phyloP scores from a whole-genome alignment of 2,113 vertebrate genomes.

The Semnornis frantzii region DNA sequence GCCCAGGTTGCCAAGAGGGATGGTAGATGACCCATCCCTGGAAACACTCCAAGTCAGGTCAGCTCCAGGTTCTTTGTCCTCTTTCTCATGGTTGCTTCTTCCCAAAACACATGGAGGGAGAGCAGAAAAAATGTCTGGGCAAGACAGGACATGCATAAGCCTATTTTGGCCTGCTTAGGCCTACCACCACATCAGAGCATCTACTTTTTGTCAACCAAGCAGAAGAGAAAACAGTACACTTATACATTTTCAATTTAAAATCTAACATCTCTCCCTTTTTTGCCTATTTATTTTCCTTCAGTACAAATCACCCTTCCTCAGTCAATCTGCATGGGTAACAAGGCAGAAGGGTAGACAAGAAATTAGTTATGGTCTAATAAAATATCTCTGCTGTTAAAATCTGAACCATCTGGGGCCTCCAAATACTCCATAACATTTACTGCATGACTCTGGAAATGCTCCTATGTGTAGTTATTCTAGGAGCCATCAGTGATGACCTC shows the following conservation, averaged over 20 bases:
- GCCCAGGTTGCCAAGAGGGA: too few relatives aligned
- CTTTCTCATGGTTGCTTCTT: too few relatives aligned
- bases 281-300: background rate
- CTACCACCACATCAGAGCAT: background rate
- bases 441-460: background rate
- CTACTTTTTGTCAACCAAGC: background rate
- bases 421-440: background rate
- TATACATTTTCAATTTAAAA: background rate
- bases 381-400: slow-evolving; percentile 5
- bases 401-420: background rate
- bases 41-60: too few relatives aligned
- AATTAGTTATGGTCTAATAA: slow-evolving; percentile 32
- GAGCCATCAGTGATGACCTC: background rate
- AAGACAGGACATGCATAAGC: too few relatives aligned
- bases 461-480: background rate
- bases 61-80: too few relatives aligned
- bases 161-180: too few relatives aligned
- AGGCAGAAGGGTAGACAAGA: background rate
- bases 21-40: too few relatives aligned
- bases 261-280: background rate
- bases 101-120: too few relatives aligned
- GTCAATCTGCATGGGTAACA: background rate
- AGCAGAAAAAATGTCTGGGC: too few relatives aligned
- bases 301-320: background rate
- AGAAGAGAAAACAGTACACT: background rate